Evolutionary conservation across 2,113 vertebrate species (phyloP), one percentile per base, ranked within the genome.

Genomic region (Pseudopipra pipra): DNA sequence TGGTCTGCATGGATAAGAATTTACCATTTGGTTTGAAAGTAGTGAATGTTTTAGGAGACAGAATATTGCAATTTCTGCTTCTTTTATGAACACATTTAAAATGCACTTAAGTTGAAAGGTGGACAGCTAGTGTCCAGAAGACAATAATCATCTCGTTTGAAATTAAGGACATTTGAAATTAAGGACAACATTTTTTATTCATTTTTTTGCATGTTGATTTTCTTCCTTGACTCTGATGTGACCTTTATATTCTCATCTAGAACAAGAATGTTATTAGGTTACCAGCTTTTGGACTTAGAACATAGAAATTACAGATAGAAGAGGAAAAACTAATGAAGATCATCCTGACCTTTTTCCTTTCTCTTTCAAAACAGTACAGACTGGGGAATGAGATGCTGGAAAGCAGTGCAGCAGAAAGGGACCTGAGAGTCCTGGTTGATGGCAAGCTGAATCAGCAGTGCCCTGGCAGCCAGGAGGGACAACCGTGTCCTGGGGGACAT

Each of bases 321-420:
- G 6, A 43, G 37, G 18, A 51, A 76, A 82, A 66, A 35, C 2
- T 44, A 37, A 49, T 19, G 31, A 79, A 75, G 23, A 20, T 31
- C 3, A 44, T 3, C 1, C 3, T 11, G 14, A 70, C 2, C 3
- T 11, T 66, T 59, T 63, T 43, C 19, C 7, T 3, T 47, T 55
- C 33, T 39, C 12, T 71, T 77, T 81, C 8, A 24, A 56, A 86
- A 84, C 5, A 39, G 24, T 61, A 27, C 35, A 61, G 15, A 27
- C 14, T 11, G 6, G 59, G 23, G 11, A 61, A 61, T 35, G 24
- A 61, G 15, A 27, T 37, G 15, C n/a, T 37, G 35, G 16, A 61
- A 39, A 39, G 5, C 35, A 39, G 35, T 39, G 59, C 15, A 17
- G 22, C 2, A 3, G 59, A 62, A 62, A 39, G 59, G 17, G 25